Conservation (phyloP, 2,113 vertebrate genomes). For the Triplophysa tibetana region DNA sequence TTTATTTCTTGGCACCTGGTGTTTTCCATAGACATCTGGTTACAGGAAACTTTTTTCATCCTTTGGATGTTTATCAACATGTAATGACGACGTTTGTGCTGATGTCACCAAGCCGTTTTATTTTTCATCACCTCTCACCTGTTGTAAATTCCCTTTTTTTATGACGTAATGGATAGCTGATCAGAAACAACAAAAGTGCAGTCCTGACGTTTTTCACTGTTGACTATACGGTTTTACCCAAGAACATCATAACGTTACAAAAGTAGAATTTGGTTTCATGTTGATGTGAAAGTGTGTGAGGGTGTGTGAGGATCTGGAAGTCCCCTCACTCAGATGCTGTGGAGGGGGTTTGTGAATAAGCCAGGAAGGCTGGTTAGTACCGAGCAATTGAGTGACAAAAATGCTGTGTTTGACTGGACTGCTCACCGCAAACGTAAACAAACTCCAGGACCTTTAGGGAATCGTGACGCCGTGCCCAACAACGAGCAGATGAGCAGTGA, state of each 20-base stretch:
- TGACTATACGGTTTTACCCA: neutral
- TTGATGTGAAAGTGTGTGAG: conserved; percentile 1
- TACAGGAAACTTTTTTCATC: neutral
- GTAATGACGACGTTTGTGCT: no score
- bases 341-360: conserved; percentile 32
- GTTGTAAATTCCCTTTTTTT: no score
- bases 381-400: conserved; percentile 26
- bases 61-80: neutral
- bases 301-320: conserved; percentile 29
- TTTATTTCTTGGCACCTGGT: conserved; percentile 27
- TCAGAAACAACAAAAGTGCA: no score
- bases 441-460: neutral
- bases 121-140: neutral
- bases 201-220: neutral
- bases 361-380: conserved; percentile 17
- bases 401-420: conserved; percentile 21
- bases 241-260: no score
- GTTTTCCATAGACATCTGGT: neutral
- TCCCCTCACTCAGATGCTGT: conserved; percentile 38
- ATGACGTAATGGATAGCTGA: no score
- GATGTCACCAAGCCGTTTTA: neutral
- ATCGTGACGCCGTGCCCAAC: conserved; percentile 3
- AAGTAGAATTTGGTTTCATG: neutral
- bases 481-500: neutral
- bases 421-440: conserved; percentile 33